Evolutionary conservation across 2,113 vertebrate genomes (phyloP), one percentile per base, ranked within the genome.

Genomic region (Apodemus speciosus): DNA sequence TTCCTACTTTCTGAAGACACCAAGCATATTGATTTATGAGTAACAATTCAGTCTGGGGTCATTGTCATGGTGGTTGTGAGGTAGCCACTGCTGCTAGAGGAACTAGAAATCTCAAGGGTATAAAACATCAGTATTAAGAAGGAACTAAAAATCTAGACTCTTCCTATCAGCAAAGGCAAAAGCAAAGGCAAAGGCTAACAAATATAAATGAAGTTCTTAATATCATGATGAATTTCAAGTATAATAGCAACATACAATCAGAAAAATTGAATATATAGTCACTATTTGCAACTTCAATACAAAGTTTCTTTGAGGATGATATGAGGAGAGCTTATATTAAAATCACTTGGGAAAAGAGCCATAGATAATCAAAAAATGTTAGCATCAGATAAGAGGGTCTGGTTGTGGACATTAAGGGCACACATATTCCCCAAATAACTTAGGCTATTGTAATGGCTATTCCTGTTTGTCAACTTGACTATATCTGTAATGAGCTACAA

Each of bases 11-110:
- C 51, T 46, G 27, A 84, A 90, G 73, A 79, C 2, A 62, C 25
- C 64, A 88, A 62, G 56, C 32, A 32, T 90, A 88, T 73, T 79
- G 53, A 90, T 90, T 85, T 64, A 90, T 46, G 21, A 95, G 11
- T 30, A 92, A 83, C 11, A 92, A 83, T 18, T 83, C 69, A 86
- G 40, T 56, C 23, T 73, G 20, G 40, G 46, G 5, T 43, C 16
- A 30, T n/a, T 93, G 43, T 6, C 49, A 64, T 72, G 43, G 32
- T 66, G 60, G 10, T 84, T 64, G n/a, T 60, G 21, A 53, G 4
- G 11, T 85, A 85, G 32, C 79, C 71, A 91, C 14, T 88, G 92
- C 32, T 87, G 53, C 51, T 66, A n/a, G 85, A 88, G n/a, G 0
- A 73, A 85, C 40, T 75, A 75, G 89, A 86, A 62, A 23, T 23